phyloP scores from a whole-genome alignment of 1,140 invertebrate species.

The Hirudo medicinalis region DNA sequence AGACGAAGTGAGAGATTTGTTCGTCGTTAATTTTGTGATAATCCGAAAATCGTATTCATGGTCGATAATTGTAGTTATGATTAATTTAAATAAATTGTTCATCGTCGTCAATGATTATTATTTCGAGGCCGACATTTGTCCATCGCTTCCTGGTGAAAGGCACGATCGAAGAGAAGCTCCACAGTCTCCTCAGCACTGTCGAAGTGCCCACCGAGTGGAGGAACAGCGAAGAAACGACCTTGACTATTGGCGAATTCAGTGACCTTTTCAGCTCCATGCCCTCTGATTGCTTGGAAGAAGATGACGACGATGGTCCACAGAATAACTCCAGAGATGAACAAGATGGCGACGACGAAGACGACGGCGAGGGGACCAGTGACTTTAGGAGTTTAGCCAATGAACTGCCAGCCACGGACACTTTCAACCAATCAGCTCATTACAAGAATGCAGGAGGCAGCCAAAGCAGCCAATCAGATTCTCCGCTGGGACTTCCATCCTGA shows the following conservation, averaged over 20 bases:
- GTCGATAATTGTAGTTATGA: no score
- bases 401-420: no score
- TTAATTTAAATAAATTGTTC: no score
- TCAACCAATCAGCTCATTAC: no score
- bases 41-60: background rate
- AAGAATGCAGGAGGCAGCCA: no score
- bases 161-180: constrained; percentile 59
- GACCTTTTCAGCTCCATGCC: constrained; percentile 27
- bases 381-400: no score
- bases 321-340: no score
- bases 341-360: no score
- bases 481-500: no score
- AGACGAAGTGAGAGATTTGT: constrained; percentile 47
- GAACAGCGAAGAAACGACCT: constrained; percentile 28
- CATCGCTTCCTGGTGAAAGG: constrained; percentile 55
- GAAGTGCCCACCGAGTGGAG: constrained; percentile 26
- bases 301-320: constrained; percentile 20
- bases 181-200: constrained; percentile 29
- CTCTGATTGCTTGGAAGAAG: constrained; percentile 24
- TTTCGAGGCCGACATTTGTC: constrained; percentile 46
- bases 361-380: no score
- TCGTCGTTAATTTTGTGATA: background rate
- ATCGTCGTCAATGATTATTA: background rate
- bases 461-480: no score
- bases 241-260: constrained; percentile 34